phyloP scores from a whole-genome alignment of 1,140 invertebrate species.

The Meloidogyne hapla region DNA sequence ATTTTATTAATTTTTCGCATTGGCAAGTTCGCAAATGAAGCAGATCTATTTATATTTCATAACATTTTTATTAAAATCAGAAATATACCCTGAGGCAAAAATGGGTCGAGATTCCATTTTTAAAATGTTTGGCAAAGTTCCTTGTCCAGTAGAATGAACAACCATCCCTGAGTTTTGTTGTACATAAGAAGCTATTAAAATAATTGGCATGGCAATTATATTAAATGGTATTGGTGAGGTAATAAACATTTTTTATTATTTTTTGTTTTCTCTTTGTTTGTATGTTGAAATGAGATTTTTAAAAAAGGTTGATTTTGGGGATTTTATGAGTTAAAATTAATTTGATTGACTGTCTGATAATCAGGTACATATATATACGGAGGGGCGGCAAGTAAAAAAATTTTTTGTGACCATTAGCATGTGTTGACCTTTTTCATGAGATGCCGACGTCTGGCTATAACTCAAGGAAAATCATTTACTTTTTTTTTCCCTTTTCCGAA shows the following conservation, averaged over 20 bases:
- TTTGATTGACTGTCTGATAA: neutral
- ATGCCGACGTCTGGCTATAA: neutral
- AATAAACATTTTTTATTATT: neutral
- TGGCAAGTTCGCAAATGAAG: neutral
- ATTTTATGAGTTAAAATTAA: neutral
- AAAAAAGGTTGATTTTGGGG: neutral
- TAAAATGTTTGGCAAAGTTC: neutral
- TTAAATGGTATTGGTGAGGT: neutral
- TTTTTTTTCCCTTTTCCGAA: neutral
- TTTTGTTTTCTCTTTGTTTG: neutral
- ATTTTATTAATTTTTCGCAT: neutral
- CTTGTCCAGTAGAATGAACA: neutral
- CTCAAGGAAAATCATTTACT: too few species aligned
- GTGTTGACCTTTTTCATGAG: neutral
- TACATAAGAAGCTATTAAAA: neutral
- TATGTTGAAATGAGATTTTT: neutral
- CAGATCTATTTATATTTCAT: neutral
- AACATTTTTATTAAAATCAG: neutral
- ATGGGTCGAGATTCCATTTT: slow-evolving; percentile 2
- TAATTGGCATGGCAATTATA: neutral
- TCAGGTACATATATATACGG: neutral
- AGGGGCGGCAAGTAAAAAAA: neutral
- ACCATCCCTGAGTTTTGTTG: neutral
- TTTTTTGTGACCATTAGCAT: neutral
- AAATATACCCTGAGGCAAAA: neutral